Conservation (phyloP, 2,888 invertebrate genomes). For the Dendrolimus pini region DNA sequence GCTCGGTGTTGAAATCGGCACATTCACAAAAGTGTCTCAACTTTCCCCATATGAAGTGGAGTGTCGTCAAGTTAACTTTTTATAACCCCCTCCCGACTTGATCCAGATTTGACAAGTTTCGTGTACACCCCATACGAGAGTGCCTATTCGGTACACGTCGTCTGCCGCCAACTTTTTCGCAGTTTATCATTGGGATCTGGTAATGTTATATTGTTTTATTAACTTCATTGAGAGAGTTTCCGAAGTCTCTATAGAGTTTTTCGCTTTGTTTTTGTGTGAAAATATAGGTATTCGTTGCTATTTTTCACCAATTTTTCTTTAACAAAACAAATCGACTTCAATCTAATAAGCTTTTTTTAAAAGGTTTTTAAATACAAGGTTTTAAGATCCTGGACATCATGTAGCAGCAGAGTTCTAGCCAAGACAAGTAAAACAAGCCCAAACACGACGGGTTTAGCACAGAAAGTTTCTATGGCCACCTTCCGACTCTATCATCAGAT, state of each 20-base stretch:
- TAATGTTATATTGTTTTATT: neutral
- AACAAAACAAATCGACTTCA: too few species aligned
- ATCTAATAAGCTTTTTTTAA: too few species aligned
- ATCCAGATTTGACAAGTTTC: slow-evolving; percentile 39
- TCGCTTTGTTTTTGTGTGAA: neutral
- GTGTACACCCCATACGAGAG: neutral
- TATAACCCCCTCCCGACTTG: slow-evolving; percentile 39
- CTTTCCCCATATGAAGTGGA: slow-evolving; percentile 55
- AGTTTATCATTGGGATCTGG: neutral
- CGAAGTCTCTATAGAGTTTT: neutral
- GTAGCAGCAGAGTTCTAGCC: too few species aligned
- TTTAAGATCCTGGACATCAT: too few species aligned
- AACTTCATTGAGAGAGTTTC: neutral
- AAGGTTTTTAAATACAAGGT: too few species aligned
- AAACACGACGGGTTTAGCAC: too few species aligned
- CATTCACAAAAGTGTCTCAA: slow-evolving; percentile 63
- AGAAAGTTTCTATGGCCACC: too few species aligned
- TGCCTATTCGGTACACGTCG: neutral
- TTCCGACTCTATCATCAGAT: too few species aligned
- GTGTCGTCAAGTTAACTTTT: slow-evolving; percentile 49
- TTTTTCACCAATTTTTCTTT: too few species aligned
- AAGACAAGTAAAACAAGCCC: too few species aligned
- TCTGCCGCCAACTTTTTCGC: neutral
- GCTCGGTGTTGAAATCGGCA: slow-evolving; percentile 47
- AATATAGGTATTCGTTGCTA: neutral